Conservation (phyloP, 2,888 invertebrate genomes). For the Nomada flava region DNA sequence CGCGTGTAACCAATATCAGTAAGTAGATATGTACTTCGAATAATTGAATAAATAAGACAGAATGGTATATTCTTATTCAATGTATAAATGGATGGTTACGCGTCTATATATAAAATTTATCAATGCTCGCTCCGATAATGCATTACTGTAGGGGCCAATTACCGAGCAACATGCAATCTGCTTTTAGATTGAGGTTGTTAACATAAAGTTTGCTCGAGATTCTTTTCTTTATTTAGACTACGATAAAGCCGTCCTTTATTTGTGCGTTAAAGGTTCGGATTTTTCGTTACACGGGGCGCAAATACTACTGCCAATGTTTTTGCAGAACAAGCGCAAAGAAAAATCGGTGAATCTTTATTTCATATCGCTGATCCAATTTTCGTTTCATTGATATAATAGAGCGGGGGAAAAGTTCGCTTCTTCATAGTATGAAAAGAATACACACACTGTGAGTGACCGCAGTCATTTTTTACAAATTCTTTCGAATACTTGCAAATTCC, state of each 20-base stretch:
- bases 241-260: neutral
- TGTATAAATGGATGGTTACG: neutral
- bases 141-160: neutral
- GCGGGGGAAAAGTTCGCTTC: too few species aligned
- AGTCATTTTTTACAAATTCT: neutral
- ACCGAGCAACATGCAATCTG: neutral
- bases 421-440: too few species aligned
- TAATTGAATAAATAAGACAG: neutral
- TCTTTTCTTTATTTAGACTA: neutral
- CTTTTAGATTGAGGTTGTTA: neutral
- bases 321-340: too few species aligned
- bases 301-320: neutral
- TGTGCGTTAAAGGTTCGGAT: neutral
- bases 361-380: too few species aligned
- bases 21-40: neutral
- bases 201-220: neutral
- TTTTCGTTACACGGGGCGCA: neutral
- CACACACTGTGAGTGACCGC: too few species aligned
- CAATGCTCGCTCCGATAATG: neutral
- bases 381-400: too few species aligned
- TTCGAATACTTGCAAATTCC: too few species aligned
- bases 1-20: neutral
- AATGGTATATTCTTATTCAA: neutral
- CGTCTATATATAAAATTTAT: neutral
- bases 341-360: too few species aligned